Evolutionary conservation across 2,888 invertebrate species (phyloP).

Genomic region (Meiosimyza decipiens): DNA sequence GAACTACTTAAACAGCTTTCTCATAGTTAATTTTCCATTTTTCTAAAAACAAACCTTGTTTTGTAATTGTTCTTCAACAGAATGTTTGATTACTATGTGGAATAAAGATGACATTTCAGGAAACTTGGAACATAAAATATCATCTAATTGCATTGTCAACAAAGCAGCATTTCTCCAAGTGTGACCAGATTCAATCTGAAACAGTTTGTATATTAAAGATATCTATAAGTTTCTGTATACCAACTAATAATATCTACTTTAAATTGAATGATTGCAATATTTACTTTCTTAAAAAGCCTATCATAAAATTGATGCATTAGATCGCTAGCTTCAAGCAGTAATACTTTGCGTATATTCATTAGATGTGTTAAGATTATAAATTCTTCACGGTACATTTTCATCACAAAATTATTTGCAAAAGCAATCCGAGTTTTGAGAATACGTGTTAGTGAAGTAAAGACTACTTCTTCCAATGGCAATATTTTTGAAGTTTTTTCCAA

Average conservation of each 20-base stretch:
- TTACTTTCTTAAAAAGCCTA: conserved; percentile 68
- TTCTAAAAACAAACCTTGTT: conserved; percentile 47
- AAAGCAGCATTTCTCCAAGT: conserved; percentile 67
- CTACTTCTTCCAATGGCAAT: conserved; percentile 66
- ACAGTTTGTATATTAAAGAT: not conserved
- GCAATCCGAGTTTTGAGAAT: conserved; percentile 65
- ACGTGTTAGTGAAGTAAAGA: conserved; percentile 63
- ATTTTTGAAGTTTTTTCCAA: conserved; percentile 34
- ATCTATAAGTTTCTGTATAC: not conserved
- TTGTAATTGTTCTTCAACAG: no score
- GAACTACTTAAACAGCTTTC: not conserved
- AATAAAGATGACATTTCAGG: conserved; percentile 57
- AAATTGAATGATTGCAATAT: not conserved
- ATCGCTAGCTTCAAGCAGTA: conserved; percentile 70
- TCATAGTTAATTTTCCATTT: not conserved
- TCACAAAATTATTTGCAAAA: conserved; percentile 68
- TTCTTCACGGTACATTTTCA: conserved; percentile 67
- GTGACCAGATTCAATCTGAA: conserved; percentile 66
- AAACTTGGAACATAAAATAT: conserved; percentile 67
- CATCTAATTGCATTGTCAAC: conserved; percentile 67
- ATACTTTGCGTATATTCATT: conserved; percentile 68
- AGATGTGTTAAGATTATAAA: conserved; percentile 67
- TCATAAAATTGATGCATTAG: conserved; percentile 69
- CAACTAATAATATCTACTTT: not conserved
- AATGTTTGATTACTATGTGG: conserved; percentile 51